Percentiles rank a stretch among this genome's conserved stretches.
These are phyloP conservation scores for Drosophila rubida DNA, from an alignment of 2,888 invertebrate species.

Conservation along the genomic window DNA sequence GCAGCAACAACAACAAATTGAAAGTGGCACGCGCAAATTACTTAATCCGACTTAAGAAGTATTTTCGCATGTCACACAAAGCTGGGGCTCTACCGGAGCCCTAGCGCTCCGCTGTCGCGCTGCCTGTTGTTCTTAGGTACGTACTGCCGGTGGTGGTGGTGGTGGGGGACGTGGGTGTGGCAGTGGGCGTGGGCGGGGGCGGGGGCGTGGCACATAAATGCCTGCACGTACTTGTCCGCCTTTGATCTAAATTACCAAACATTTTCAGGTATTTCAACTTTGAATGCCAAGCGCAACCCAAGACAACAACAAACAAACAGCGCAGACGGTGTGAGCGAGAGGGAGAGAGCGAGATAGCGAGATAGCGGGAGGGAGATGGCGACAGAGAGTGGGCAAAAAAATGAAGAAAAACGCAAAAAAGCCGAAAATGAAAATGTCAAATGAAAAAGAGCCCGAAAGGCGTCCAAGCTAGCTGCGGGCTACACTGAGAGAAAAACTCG, in stretches of 20 bases:
- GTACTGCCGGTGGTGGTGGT: neutral
- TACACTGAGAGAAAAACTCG: neutral
- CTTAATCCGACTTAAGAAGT: constrained; percentile 74
- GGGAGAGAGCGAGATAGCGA: constrained; percentile 1
- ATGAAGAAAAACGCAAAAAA: constrained; percentile 16
- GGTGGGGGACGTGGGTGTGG: neutral
- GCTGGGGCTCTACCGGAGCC: constrained; percentile 14
- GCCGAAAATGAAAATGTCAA: constrained; percentile 64
- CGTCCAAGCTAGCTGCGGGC: neutral
- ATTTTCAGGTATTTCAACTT: constrained; percentile 78
- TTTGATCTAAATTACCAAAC: constrained; percentile 78
- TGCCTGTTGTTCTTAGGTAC: neutral
- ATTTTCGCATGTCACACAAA: constrained; percentile 57
- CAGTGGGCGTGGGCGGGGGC: neutral
- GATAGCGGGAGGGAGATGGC: neutral
- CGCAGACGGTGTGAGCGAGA: neutral
- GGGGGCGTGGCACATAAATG: constrained; percentile 45
- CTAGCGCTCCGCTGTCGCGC: neutral
- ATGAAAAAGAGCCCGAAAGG: constrained; percentile 47
- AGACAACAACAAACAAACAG: constrained; percentile 40
- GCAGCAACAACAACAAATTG: constrained; percentile 53
- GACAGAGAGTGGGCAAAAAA: neutral
- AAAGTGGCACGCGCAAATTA: constrained; percentile 75
- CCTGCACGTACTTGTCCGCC: constrained; percentile 64
- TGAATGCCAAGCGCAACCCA: constrained; percentile 65